Evolutionary conservation across 2,888 invertebrate genomes (phyloP), one percentile per base, ranked within the genome.

Genomic region (Dexiosoma caninum): DNA sequence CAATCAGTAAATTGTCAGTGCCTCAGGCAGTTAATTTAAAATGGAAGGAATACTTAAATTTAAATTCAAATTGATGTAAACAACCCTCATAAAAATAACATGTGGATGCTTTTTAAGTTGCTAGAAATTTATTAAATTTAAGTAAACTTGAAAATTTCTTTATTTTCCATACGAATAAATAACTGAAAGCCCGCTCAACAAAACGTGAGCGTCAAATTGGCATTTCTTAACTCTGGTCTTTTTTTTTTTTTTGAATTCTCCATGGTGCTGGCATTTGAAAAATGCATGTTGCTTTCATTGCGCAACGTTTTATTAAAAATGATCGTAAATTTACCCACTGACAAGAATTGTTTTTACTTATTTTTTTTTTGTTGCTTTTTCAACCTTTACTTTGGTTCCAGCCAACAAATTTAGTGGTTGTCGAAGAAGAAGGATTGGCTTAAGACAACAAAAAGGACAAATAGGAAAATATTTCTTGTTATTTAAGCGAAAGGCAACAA

Each of bases 261-360:
- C 55, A 35, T 64, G 44, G 37, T 67, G 19, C 21, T 69, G 66
- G 67, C 49, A 77, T 81, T 69, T 74, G 8, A 75, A 69, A 75
- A 46, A 81, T 81, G 74, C 66, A 49, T 32, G 10, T 16, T 40
- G 9, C 30, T 30, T 44, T 62, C 14, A 14, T 37, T n/a, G 37
- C n/a, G 9, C 37, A 12, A 44, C 19, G 32, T n/a, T 19, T 16
- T 23, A 51, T 64, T 42, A 60, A 66, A n/a, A n/a, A 55, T 57
- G 77, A 81, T 83, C 83, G 82, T 84, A 83, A 84, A 84, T 83
- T 82, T 83, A 75, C 55, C 70, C 70, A 83, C 82, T 84, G 85
- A 84, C 84, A 84, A 80, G 81, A 72, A 42, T 46, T 78, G 78
- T 60, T 59, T 46, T n/a, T n/a, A n/a, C n/a, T n/a, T n/a, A n/a